These are phyloP conservation scores for Kradibia gibbosae DNA, from an alignment of 1,140 invertebrate genomes.

Conservation along the genomic window DNA sequence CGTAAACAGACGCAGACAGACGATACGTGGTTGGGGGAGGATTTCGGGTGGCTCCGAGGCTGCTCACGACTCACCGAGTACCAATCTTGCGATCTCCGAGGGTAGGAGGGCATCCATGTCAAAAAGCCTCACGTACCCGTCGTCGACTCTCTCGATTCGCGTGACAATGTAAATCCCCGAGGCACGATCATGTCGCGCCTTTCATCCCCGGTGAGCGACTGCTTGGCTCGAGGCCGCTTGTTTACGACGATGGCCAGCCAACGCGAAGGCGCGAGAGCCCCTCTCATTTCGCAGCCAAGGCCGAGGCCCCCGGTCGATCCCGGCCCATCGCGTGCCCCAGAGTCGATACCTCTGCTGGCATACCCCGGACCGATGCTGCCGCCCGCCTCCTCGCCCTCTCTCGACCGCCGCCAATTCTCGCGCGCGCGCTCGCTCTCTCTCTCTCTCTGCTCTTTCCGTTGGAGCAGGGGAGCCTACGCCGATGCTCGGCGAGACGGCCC, in stretches of 20 bases:
- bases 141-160: not conserved
- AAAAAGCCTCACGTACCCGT: not conserved
- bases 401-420: not conserved
- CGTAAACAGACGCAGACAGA: no score
- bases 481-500: no score
- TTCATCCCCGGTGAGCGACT: not conserved
- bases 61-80: conserved; percentile 68
- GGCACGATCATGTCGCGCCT: not conserved
- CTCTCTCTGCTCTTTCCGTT: no score
- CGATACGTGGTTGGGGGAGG: no score
- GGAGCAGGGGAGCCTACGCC: no score
- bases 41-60: no score
- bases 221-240: not conserved
- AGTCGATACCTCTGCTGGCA: not conserved
- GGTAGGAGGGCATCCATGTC: conserved; percentile 68
- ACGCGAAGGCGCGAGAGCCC: not conserved
- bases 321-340: not conserved
- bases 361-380: not conserved
- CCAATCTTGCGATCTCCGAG: conserved; percentile 70
- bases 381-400: not conserved
- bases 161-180: not conserved
- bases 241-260: conserved; percentile 16
- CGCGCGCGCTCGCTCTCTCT: no score
- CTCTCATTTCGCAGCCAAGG: not conserved
- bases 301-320: not conserved